Conservation (phyloP, 37 sponge, comb jelly and placozoan genomes). For the Cladorhizidae sp. region DNA sequence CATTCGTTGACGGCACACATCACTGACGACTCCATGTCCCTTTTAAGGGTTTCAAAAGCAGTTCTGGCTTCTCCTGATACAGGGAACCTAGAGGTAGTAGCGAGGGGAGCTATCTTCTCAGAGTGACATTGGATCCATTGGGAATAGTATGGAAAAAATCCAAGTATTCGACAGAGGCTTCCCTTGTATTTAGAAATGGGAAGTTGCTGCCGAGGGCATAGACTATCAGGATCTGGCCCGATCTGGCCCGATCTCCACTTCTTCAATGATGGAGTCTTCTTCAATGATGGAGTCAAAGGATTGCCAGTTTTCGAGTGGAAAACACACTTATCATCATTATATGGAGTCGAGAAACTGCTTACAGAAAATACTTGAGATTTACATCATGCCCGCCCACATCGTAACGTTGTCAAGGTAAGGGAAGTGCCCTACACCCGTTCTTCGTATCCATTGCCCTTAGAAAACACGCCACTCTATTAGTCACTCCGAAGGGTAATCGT, state of each 20-base stretch:
- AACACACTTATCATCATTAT: neutral
- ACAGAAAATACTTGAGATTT: neutral
- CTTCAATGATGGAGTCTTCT: slow-evolving; percentile 1
- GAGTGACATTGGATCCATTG: neutral
- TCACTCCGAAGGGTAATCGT: slow-evolving; percentile 7
- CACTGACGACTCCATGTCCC: neutral
- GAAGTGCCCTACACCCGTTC: neutral
- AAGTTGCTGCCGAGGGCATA: neutral
- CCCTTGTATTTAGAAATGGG: neutral
- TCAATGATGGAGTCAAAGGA: neutral
- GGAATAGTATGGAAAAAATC: slow-evolving; percentile 11
- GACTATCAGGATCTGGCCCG: neutral
- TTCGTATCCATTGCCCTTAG: neutral
- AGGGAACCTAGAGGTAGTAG: neutral
- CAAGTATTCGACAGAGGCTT: neutral
- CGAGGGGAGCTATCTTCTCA: neutral
- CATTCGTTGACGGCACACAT: slow-evolving; percentile 5
- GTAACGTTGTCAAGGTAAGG: slow-evolving; percentile 14
- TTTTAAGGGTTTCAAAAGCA: slow-evolving; percentile 1
- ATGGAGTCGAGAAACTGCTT: neutral
- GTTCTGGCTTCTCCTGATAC: slow-evolving; percentile 1
- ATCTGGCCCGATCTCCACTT: neutral
- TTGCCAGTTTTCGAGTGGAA: slow-evolving; percentile 23
- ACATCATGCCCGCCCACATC: neutral
- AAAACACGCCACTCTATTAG: slow-evolving; percentile 15